phyloP scores from a whole-genome alignment of 2,797 vertebrate species.

The Ammospiza maritima region DNA sequence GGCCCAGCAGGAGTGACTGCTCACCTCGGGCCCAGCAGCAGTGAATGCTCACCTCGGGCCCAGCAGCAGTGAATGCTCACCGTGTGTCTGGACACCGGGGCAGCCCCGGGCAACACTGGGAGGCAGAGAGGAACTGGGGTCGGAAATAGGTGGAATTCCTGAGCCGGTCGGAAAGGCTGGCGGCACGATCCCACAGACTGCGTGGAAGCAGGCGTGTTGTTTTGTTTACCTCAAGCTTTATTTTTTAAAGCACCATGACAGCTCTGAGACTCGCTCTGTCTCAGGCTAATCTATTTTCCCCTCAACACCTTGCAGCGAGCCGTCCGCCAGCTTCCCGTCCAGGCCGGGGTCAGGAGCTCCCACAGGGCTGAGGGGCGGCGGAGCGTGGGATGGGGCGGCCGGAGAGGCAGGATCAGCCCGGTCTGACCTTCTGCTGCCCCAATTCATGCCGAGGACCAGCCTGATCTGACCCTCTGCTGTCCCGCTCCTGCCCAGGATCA shows the following conservation, averaged over 20 bases:
- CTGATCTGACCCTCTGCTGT: not conserved
- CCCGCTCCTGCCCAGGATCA: not conserved
- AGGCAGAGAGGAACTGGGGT: slow-evolving; percentile 4
- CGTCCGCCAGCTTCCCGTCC: not conserved
- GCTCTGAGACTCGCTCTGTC: slow-evolving; percentile 1
- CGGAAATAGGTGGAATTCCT: slow-evolving; percentile 62
- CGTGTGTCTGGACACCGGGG: rapidly evolving
- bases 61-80: rapidly evolving
- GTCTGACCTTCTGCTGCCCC: not conserved
- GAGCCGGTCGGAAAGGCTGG: not conserved
- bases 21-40: too few species aligned
- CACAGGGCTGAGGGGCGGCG: not conserved
- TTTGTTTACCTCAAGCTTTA: slow-evolving; percentile 58
- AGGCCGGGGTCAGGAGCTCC: slow-evolving; percentile 1
- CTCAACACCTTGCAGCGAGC: slow-evolving; percentile 43
- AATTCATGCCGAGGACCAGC: rapidly evolving
- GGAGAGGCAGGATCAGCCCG: not conserved
- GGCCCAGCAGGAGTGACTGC: not conserved
- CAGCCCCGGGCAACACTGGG: not conserved
- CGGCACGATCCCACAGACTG: slow-evolving; percentile 14
- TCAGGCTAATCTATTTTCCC: slow-evolving; percentile 58
- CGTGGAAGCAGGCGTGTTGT: slow-evolving; percentile 12
- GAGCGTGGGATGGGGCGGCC: not conserved
- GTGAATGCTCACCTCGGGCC: not conserved
- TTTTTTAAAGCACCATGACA: slow-evolving; percentile 6